phyloP scores from a whole-genome alignment of 53 echinoderm and acorn worm genomes.

The Arbacia lixula region DNA sequence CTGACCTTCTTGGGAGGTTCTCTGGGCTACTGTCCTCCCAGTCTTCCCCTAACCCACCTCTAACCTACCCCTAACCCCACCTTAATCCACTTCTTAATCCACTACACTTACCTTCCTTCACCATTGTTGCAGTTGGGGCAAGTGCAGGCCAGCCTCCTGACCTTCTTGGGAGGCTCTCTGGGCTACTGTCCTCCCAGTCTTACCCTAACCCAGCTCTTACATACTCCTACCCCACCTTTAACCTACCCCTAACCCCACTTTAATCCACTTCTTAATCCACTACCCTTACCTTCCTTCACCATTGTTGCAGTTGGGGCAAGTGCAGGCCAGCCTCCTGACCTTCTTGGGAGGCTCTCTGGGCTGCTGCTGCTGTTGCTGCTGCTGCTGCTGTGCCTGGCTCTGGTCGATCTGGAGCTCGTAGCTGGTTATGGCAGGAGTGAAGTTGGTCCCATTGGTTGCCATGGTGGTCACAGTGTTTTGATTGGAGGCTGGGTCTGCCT shows the following conservation, averaged over 20 bases:
- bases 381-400: background rate
- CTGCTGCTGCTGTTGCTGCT: background rate
- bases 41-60: too few species aligned
- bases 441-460: conserved; percentile 45
- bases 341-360: conserved; percentile 62
- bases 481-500: conserved; percentile 24
- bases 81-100: background rate
- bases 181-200: too few species aligned
- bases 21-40: too few species aligned
- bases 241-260: too few species aligned
- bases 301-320: conserved; percentile 94
- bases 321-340: conserved; percentile 92
- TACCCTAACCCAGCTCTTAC: too few species aligned
- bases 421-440: background rate
- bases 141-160: conserved; percentile 85
- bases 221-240: too few species aligned
- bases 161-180: conserved; percentile 56
- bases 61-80: too few species aligned
- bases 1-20: too few species aligned
- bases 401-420: conserved; percentile 44
- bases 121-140: conserved; percentile 88
- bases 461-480: conserved; percentile 49
- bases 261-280: too few species aligned
- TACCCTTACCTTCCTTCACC: conserved; percentile 44
- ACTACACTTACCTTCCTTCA: background rate